phyloP scores from a whole-genome alignment of 1,140 invertebrate species.

The Danaus melanippus region DNA sequence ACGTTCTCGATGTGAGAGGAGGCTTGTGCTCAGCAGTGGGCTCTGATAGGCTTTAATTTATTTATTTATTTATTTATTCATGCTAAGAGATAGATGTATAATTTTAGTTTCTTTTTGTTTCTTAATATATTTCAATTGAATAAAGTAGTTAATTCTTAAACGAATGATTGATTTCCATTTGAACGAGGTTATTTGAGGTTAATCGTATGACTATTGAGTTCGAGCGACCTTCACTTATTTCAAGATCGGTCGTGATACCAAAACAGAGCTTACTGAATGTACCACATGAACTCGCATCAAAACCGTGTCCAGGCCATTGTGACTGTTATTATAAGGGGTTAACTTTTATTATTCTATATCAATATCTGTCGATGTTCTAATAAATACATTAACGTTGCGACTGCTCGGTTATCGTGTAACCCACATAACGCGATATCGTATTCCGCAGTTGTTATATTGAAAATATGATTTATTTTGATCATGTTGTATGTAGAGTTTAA shows the following conservation, averaged over 20 bases:
- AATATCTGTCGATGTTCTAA: not conserved
- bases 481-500: no score
- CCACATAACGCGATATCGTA: constrained; percentile 36
- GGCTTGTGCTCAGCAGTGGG: no score
- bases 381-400: constrained; percentile 22
- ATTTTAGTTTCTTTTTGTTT: no score
- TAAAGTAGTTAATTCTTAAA: constrained; percentile 3
- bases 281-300: constrained; percentile 11
- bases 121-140: no score
- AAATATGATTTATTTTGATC: constrained; percentile 7
- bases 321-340: not conserved
- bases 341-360: constrained; percentile 3
- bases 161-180: constrained; percentile 16
- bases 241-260: constrained; percentile 19
- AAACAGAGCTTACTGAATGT: constrained; percentile 14
- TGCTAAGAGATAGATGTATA: no score
- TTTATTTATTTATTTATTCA: no score
- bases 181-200: constrained; percentile 18
- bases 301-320: constrained; percentile 1
- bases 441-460: constrained; percentile 27
- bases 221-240: constrained; percentile 21
- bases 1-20: no score
- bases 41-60: no score
- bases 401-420: constrained; percentile 34
- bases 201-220: constrained; percentile 15